phyloP scores from a whole-genome alignment of 2,113 vertebrate species.

The Phocoena phocoena region DNA sequence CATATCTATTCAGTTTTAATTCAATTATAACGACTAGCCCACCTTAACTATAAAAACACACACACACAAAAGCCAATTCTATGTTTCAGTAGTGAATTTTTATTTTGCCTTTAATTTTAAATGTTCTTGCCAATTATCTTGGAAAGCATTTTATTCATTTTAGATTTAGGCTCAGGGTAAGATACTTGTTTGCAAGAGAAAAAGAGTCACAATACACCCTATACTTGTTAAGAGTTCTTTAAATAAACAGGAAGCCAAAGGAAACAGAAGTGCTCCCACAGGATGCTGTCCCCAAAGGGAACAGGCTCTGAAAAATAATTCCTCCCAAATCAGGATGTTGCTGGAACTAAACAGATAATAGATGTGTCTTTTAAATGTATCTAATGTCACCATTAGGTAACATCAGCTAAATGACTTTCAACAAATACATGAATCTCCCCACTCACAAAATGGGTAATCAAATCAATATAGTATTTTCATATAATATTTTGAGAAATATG shows the following conservation, averaged over 20 bases:
- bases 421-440: neutral
- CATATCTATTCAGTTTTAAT: neutral
- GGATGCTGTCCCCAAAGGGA: slow-evolving; percentile 54
- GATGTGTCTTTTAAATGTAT: neutral
- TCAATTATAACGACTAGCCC: neutral
- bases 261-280: slow-evolving; percentile 35
- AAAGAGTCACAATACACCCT: neutral
- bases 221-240: neutral
- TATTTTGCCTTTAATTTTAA: neutral
- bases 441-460: neutral
- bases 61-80: neutral
- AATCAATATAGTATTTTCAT: neutral
- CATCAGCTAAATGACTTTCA: neutral
- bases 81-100: neutral
- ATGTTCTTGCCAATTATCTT: neutral
- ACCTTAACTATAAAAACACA: neutral
- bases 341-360: slow-evolving; percentile 38
- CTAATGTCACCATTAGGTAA: neutral
- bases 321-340: slow-evolving; percentile 44
- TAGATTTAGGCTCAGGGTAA: neutral
- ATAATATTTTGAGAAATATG: neutral
- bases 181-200: slow-evolving; percentile 1
- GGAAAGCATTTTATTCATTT: neutral
- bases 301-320: slow-evolving; percentile 13
- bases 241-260: slow-evolving; percentile 55